Base-by-base conservation (phyloP, 1,140 invertebrate genomes). In the Panagrolaimus sp. region DNA sequence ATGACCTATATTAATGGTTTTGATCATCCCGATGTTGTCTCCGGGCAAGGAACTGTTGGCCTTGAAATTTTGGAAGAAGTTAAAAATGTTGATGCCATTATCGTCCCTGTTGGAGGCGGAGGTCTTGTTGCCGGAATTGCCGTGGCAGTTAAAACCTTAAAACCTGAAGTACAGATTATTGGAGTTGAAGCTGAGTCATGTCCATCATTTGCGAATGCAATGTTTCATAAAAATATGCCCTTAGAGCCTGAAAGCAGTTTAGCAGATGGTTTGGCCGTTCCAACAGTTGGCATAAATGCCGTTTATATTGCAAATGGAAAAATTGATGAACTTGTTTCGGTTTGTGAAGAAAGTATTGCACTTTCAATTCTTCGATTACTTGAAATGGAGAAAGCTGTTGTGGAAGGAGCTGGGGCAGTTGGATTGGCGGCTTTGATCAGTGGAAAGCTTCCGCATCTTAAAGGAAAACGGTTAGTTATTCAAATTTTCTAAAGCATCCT, bases 141-240 rank as follows among this genome's bases (percentile, higher is more conserved):
- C 8, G 86, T 91, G 0, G 93, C 91, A 0, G 86, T 93, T 8
- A 96, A 96, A 84, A 89, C 89, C 38, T 84, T 95, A 0, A 88
- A 90, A 65, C 92, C 92, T 0, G 86, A 89, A 63, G 88, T 91
- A 2, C 87, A 83, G 74, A 84, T 89, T 68, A 87, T 87, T 75
- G 93, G 92, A 28, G 91, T 93, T 3, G 93, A 96, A 84, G 90
- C 92, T 0, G 92, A 94, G 78, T 88, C 89, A 73, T 94, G 92
- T 84, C 87, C 91, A 5, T 92, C 91, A 81, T 95, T 94, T 85
- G 83, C 87, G 6, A 83, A 86, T 44, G 91, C 93, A 0, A 78
- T 94, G 69, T 86, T 89, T 73, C 85, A 87, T 17, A 68, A 17
- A 14, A 48, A 70, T 9, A 21, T 71, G 89, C 1, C 83, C 88